Evolutionary conservation across 1,140 invertebrate genomes (phyloP), one percentile per base, ranked within the genome.

Genomic region (Drosophila kohkoa): DNA sequence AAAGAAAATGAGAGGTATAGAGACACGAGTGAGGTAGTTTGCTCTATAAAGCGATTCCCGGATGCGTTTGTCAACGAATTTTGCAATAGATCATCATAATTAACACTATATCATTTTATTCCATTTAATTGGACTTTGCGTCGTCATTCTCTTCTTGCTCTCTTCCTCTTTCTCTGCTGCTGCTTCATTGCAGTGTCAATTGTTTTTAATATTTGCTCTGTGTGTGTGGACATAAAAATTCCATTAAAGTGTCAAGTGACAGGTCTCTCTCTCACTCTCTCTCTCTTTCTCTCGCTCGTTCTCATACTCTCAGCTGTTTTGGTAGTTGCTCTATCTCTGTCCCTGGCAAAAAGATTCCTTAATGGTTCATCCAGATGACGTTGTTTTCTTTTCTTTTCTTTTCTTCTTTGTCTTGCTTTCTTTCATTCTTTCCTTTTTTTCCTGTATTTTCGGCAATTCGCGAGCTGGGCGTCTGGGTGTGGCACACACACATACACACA

Each of bases 231-330:
- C 83, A 87, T 80, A 78, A 60, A 80, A 88, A 78, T 88, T 80
- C 80, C 80, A 87, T 87, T 87, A 88, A 87, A 87, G 82, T 82
- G 74, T 77, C 79, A 87, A 87, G 70, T 87, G 73, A 80, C 79
- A 74, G 46, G 75, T 78, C 65, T 60, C 62, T 65, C 10, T 15
- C 15, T n/a, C 5, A 5, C 54, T 41, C 35, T 45, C 51, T 43
- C 3, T n/a, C 65, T 51, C 38, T 7, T 20, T 60, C 35, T 48
- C 25, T 30, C 32, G n/a, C 41, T n/a, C n/a, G 15, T 43, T n/a
- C 32, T 43, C 5, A 13, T 5, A 6, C 38, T 28, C 41, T 35
- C 60, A 49, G 59, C 30, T 13, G 46, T 11, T 64, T 51, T 49
- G 28, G 5, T 45, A 41, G 38, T 48, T 16, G n/a, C 3, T 25